Evolutionary conservation across 2,888 invertebrate species (phyloP).

Genomic region (Caenorhabditis sp.): DNA sequence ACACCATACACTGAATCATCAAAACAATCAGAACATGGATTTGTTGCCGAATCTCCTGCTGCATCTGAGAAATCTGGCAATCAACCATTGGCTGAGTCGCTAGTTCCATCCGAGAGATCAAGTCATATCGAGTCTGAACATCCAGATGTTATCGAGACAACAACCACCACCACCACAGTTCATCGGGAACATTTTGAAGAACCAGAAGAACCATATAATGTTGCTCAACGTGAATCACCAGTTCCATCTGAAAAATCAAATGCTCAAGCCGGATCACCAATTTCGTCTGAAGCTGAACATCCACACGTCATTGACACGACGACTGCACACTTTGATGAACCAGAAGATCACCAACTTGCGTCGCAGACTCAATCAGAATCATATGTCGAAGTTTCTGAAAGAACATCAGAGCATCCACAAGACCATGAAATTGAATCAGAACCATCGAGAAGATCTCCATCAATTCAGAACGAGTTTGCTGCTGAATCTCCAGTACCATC

Average conservation of each 20-base stretch:
- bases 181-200: slow-evolving; percentile 9
- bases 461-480: too few relatives aligned
- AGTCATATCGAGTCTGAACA: not conserved
- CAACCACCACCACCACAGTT: slow-evolving; percentile 16
- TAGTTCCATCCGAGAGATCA: not conserved
- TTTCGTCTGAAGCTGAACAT: not conserved
- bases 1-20: not conserved
- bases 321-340: slow-evolving; percentile 13
- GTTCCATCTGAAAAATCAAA: not conserved
- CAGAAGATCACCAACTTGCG: slow-evolving; percentile 5
- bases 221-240: not conserved
- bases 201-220: not conserved
- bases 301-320: slow-evolving; percentile 16
- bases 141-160: slow-evolving; percentile 14
- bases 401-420: too few relatives aligned
- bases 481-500: slow-evolving; percentile 6
- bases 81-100: slow-evolving; percentile 5
- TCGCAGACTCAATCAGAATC: too few relatives aligned
- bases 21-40: not conserved
- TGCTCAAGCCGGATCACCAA: not conserved
- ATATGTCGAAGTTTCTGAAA: too few relatives aligned
- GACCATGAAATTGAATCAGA: too few relatives aligned
- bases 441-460: slow-evolving; percentile 5
- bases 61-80: not conserved
- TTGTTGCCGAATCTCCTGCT: not conserved